Conservation (phyloP, 2,888 invertebrate genomes). For the Parascotia fuliginaria region DNA sequence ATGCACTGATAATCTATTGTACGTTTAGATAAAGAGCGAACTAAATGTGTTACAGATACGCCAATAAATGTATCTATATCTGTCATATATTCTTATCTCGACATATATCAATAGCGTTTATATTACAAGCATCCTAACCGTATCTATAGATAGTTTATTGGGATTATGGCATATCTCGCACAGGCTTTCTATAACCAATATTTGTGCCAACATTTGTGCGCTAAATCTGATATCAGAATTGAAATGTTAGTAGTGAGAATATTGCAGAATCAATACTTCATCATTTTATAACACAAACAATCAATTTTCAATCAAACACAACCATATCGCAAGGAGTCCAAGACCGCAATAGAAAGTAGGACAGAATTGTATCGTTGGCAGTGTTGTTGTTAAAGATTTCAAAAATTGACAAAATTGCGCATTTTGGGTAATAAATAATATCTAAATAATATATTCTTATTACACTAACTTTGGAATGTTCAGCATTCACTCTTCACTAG, state of each 20-base stretch:
- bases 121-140: constrained; percentile 13
- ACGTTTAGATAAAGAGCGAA: neutral
- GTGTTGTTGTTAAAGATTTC: too few species aligned
- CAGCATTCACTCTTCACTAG: constrained; percentile 10
- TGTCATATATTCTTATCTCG: constrained; percentile 3
- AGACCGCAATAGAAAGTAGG: constrained; percentile 43
- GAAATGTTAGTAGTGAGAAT: too few species aligned
- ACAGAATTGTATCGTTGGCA: constrained; percentile 34
- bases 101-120: constrained; percentile 13
- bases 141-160: constrained; percentile 13
- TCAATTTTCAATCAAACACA: constrained; percentile 18
- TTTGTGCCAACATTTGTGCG: constrained; percentile 15
- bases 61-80: constrained; percentile 18
- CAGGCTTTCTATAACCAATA: constrained; percentile 10
- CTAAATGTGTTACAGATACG: constrained; percentile 7
- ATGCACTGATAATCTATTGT: neutral
- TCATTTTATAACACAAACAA: too few species aligned
- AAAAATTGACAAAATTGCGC: too few species aligned
- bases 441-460: constrained; percentile 17
- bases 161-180: constrained; percentile 9
- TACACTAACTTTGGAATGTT: constrained; percentile 44
- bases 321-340: constrained; percentile 50
- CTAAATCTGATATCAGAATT: constrained; percentile 4
- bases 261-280: too few species aligned
- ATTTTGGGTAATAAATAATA: constrained; percentile 13